Percentiles rank a stretch among this genome's conserved stretches.
phyloP scores from a whole-genome alignment of 2,113 vertebrate species.

The Struthio camelus region DNA sequence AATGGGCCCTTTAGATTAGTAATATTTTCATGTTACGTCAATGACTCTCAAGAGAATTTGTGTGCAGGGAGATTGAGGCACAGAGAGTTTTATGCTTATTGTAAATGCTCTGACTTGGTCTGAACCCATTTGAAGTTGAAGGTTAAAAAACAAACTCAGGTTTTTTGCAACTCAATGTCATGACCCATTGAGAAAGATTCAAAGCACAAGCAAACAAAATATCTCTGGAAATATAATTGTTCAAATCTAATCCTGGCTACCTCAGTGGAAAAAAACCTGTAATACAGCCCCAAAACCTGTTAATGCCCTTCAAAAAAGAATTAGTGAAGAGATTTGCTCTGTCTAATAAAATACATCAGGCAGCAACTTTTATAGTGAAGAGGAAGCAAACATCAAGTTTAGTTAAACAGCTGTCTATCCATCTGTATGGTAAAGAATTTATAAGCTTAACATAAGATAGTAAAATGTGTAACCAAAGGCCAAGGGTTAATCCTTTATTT shows the following conservation, averaged over 20 bases:
- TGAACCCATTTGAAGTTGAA: background rate
- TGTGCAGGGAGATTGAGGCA: background rate
- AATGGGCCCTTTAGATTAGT: background rate
- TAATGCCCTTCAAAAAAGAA: background rate
- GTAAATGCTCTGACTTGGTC: background rate
- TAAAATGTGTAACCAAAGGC: background rate
- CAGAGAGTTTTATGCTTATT: background rate
- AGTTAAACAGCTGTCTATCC: background rate
- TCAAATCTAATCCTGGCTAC: background rate
- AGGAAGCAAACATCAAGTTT: background rate
- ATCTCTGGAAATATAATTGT: background rate
- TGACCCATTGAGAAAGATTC: background rate
- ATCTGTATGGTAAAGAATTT: background rate
- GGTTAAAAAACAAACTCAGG: background rate
- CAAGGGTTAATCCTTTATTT: background rate
- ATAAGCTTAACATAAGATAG: background rate
- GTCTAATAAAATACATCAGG: background rate
- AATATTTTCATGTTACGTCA: background rate
- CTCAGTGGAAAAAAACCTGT: background rate
- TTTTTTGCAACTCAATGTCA: background rate
- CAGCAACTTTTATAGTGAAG: background rate
- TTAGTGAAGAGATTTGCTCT: background rate
- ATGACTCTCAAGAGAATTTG: background rate
- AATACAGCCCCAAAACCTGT: background rate
- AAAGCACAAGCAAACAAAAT: background rate